phyloP scores from a whole-genome alignment of 2,797 vertebrate genomes.

The Crocidura indochinensis region DNA sequence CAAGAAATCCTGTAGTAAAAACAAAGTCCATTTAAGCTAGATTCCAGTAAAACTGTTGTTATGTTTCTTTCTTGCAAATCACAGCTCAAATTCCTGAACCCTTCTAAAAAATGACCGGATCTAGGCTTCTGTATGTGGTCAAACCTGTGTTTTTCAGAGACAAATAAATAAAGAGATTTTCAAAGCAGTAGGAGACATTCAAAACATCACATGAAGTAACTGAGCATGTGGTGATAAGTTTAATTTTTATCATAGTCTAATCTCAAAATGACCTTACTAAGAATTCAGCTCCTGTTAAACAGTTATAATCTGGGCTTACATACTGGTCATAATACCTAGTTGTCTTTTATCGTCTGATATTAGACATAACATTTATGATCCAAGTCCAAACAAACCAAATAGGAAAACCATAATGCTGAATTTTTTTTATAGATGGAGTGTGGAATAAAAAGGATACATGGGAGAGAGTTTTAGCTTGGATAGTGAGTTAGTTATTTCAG shows the following conservation, averaged over 20 bases:
- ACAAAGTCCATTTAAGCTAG: neutral
- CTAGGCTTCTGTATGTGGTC: neutral
- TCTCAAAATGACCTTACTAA: constrained; percentile 51
- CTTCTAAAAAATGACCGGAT: neutral
- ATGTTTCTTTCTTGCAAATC: neutral
- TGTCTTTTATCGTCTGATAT: constrained; percentile 53
- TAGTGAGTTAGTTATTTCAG: neutral
- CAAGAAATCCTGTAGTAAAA: constrained; percentile 21
- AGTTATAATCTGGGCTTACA: constrained; percentile 16
- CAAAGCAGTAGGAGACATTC: neutral
- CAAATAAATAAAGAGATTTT: constrained; percentile 27
- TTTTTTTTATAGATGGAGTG: neutral
- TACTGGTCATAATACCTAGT: constrained; percentile 51
- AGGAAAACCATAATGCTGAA: neutral
- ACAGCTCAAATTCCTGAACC: neutral
- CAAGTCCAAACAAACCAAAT: constrained; percentile 61
- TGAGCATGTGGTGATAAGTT: constrained; percentile 41
- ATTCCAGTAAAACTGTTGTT: neutral
- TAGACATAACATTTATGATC: constrained; percentile 32
- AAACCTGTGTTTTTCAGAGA: neutral
- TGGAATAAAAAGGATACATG: neutral
- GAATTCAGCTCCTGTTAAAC: constrained; percentile 33
- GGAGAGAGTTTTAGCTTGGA: neutral
- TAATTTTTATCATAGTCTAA: constrained; percentile 51
- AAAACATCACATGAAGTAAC: neutral